These are phyloP conservation scores for Drosophila anomelani DNA, from an alignment of 2,888 invertebrate genomes.

Conservation along the genomic window DNA sequence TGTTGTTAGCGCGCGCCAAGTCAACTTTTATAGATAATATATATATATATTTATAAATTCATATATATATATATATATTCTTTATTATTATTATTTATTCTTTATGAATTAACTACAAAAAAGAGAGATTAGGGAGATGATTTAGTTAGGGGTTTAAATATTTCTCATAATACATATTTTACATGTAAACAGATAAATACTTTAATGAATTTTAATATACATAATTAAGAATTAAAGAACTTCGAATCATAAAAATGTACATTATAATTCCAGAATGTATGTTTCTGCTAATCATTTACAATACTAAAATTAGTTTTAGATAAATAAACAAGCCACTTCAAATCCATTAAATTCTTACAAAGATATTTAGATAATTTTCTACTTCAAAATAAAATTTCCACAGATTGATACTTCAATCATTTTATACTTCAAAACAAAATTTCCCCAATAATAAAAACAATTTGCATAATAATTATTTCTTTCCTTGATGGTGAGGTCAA, in stretches of 20 bases:
- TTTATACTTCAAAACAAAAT: neutral
- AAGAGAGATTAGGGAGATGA: neutral
- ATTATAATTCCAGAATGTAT: neutral
- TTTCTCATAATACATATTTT: neutral
- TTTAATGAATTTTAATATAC: too few relatives aligned
- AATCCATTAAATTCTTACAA: neutral
- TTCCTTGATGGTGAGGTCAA: constrained; percentile 14
- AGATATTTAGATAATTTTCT: neutral
- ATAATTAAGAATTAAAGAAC: too few relatives aligned
- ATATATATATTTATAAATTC: constrained; percentile 8
- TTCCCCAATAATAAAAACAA: neutral
- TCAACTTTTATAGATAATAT: constrained; percentile 62
- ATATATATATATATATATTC: too few relatives aligned
- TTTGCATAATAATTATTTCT: neutral
- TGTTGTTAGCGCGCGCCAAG: constrained; percentile 70
- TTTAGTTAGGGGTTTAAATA: neutral
- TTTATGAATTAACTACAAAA: constrained; percentile 19
- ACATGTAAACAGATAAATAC: too few relatives aligned
- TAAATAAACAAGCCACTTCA: neutral
- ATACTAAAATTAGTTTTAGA: neutral
- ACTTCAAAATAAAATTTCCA: neutral
- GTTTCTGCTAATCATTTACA: too few relatives aligned
- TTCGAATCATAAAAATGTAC: too few relatives aligned
- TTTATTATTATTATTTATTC: constrained; percentile 7
- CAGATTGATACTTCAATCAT: neutral